Conservation (phyloP, 53 echinoderm and acorn worm genomes). For the Holothuria scabra region DNA sequence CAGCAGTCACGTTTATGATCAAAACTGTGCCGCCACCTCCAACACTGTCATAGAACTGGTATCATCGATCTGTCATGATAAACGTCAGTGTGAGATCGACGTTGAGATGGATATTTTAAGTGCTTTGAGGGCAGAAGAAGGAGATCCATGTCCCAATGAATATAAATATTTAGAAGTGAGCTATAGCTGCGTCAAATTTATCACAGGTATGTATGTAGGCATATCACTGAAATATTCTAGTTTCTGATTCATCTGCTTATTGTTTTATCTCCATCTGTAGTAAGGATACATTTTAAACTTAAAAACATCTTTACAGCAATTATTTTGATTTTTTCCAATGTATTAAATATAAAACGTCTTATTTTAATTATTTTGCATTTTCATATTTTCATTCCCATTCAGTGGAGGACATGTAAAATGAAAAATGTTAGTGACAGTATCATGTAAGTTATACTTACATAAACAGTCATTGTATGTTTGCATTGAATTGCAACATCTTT, state of each 20-base stretch:
- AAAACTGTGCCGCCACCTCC: conserved; percentile 47
- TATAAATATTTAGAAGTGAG: conserved; percentile 77
- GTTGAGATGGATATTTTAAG: conserved; percentile 65
- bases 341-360: no score
- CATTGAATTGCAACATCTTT: neutral
- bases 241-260: no score
- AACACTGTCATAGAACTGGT: conserved; percentile 51
- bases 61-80: conserved; percentile 44
- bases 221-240: no score
- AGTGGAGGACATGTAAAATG: no score
- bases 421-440: no score
- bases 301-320: no score
- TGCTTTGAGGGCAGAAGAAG: conserved; percentile 34
- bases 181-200: conserved; percentile 63
- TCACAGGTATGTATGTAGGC: conserved; percentile 50
- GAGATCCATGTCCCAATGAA: conserved; percentile 71
- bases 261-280: no score
- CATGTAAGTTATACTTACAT: no score
- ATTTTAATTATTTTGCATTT: no score
- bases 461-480: neutral
- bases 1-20: conserved; percentile 68
- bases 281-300: no score
- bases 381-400: no score
- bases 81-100: conserved; percentile 65
- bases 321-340: no score